phyloP scores from a whole-genome alignment of 2,113 vertebrate genomes.

The Petromus typicus region DNA sequence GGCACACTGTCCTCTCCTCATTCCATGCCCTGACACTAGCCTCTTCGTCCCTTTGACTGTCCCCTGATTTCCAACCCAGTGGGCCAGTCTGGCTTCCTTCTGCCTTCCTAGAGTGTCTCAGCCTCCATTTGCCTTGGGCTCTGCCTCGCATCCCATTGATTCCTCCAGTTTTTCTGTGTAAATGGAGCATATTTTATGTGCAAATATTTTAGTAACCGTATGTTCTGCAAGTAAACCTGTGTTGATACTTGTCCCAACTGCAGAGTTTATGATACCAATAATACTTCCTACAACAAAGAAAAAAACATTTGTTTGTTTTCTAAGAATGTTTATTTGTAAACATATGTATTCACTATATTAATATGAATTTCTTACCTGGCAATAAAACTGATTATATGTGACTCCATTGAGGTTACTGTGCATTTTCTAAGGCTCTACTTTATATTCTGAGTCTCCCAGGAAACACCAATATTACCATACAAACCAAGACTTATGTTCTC shows the following conservation, averaged over 20 bases:
- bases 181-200: conserved; percentile 90
- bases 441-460: background rate
- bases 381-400: conserved; percentile 96
- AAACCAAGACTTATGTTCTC: too few species aligned
- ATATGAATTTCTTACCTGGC: conserved; percentile 98
- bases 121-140: conserved; percentile 85
- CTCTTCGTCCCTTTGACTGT: conserved; percentile 71
- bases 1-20: conserved; percentile 54
- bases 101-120: conserved; percentile 81
- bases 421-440: background rate
- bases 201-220: conserved; percentile 93
- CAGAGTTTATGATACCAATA: conserved; percentile 93
- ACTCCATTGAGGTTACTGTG: conserved; percentile 66
- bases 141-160: conserved; percentile 83
- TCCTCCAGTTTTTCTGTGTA: conserved; percentile 84
- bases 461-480: background rate
- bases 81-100: conserved; percentile 82
- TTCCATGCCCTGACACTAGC: background rate
- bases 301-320: conserved; percentile 91
- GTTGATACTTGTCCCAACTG: conserved; percentile 91
- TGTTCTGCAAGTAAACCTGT: conserved; percentile 93
- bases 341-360: conserved; percentile 98
- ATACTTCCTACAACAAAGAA: conserved; percentile 92
- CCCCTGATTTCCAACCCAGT: conserved; percentile 72
- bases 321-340: conserved; percentile 96